Evolutionary conservation across 2,113 vertebrate species (phyloP).

Genomic region (Xyliphius kryptos): DNA sequence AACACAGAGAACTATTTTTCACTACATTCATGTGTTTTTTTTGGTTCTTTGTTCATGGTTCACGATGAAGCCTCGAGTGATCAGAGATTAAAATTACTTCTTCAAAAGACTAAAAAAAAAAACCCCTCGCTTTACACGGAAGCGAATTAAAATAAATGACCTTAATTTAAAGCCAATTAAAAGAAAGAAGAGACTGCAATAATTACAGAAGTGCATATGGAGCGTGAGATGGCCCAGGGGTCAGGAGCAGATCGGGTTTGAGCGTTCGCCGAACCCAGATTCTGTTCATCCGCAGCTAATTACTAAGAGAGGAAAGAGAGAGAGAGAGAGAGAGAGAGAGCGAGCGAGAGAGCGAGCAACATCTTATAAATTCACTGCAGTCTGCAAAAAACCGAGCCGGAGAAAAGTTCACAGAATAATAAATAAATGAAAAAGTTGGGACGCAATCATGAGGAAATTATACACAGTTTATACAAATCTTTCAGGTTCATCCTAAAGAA

Average conservation of each 20-base stretch:
- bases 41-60: not conserved
- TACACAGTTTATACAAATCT: too few relatives aligned
- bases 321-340: too few relatives aligned
- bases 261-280: conserved; percentile 6
- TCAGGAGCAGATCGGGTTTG: conserved; percentile 10
- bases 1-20: too few relatives aligned
- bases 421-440: too few relatives aligned
- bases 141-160: conserved; percentile 30
- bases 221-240: conserved; percentile 18
- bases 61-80: conserved; percentile 2
- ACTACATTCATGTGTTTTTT: not conserved
- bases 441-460: too few relatives aligned
- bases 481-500: too few relatives aligned
- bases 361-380: conserved; percentile 1
- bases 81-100: not conserved
- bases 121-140: not conserved
- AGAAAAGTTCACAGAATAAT: too few relatives aligned
- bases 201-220: conserved; percentile 25
- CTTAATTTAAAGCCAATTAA: conserved; percentile 29
- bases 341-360: too few relatives aligned
- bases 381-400: not conserved
- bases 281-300: conserved; percentile 14
- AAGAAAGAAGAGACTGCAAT: conserved; percentile 24
- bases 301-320: conserved; percentile 2
- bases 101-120: not conserved